Base-by-base conservation (phyloP, 2,888 invertebrate genomes). In the Cheilosia urbana region DNA sequence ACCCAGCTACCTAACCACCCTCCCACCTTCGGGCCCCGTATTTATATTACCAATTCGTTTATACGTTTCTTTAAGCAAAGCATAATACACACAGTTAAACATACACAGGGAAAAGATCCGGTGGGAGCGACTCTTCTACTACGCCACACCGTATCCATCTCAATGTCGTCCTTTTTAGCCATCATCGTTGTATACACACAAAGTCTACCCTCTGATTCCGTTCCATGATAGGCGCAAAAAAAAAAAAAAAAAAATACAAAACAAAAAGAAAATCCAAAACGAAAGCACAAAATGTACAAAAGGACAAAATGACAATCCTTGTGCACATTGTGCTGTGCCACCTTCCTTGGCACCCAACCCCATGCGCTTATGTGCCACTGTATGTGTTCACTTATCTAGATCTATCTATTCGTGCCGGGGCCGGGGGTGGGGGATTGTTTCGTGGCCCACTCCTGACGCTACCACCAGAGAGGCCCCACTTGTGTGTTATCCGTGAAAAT, bases 31-130 rank as follows among this genome's bases (percentile, higher is more conserved):
- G 60, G 66, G 71, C 58, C 75, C 81, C 63, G 85, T 85, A 85
- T 85, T 85, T 85, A 85, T 85, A 85, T 85, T 85, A 85, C 85
- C 85, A 85, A 85, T 85, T 85, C 85, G 85, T 85, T 85, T 85
- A 85, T 85, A 85, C 81, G 85, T 85, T 81, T 85, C 85, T 76
- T 85, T 85, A 85, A 71, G 76, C 76, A 81, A 81, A 76, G 76
- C 72, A 81, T 81, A 85, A 77, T 72, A 81, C 84, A 79, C 85
- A 81, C 81, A 81, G 76, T 76, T 72, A 85, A 76, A 77, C 81
- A 72, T 81, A 85, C 81, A 85, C 76, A 81, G 51, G 60, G 68
- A 53, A 58, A 75, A 75, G 69, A 75, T 84, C 60, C 84, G 69
- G 57, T 63, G 60, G 73, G 45, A 55, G 47, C 51, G 69, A 42